Evolutionary conservation across 2,797 vertebrate species (phyloP).

Genomic region (Pelochelys cantorii): DNA sequence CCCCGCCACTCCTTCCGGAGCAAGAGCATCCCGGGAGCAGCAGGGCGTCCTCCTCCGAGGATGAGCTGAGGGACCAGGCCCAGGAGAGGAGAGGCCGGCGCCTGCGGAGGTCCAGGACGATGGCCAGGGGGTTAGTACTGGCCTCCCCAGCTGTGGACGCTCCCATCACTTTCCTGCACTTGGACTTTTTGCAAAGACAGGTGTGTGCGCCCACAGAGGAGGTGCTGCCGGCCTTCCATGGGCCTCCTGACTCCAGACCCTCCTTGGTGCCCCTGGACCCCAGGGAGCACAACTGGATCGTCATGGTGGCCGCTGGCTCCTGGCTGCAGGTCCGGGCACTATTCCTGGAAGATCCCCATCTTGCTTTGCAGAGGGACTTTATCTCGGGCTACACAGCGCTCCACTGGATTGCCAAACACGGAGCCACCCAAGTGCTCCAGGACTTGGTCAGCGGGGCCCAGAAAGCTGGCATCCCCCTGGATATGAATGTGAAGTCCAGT

Average conservation of each 20-base stretch:
- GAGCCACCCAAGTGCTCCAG: constrained; percentile 87
- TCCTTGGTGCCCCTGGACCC: constrained; percentile 85
- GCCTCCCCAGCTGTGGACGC: constrained; percentile 49
- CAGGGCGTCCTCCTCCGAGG: constrained; percentile 55
- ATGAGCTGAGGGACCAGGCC: constrained; percentile 48
- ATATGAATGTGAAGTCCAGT: constrained; percentile 84
- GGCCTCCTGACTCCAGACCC: constrained; percentile 43
- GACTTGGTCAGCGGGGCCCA: constrained; percentile 85
- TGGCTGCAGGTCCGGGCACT: constrained; percentile 88
- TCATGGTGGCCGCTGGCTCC: constrained; percentile 85
- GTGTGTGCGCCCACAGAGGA: not conserved
- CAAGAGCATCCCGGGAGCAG: constrained; percentile 1
- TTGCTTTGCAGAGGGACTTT: constrained; percentile 90
- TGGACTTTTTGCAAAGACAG: not conserved
- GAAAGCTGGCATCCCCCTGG: constrained; percentile 81
- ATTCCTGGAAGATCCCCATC: constrained; percentile 87
- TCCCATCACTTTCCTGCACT: not conserved
- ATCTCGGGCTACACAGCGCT: constrained; percentile 92
- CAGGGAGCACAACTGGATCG: constrained; percentile 90
- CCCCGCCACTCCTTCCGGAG: accelerated
- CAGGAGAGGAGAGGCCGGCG: constrained; percentile 19
- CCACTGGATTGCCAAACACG: constrained; percentile 97
- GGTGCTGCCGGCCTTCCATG: not conserved
- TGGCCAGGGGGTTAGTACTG: constrained; percentile 9
- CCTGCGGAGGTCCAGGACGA: constrained; percentile 38